Evolutionary conservation across 2,888 invertebrate genomes (phyloP).

Genomic region (Caenorhabditis sp.): DNA sequence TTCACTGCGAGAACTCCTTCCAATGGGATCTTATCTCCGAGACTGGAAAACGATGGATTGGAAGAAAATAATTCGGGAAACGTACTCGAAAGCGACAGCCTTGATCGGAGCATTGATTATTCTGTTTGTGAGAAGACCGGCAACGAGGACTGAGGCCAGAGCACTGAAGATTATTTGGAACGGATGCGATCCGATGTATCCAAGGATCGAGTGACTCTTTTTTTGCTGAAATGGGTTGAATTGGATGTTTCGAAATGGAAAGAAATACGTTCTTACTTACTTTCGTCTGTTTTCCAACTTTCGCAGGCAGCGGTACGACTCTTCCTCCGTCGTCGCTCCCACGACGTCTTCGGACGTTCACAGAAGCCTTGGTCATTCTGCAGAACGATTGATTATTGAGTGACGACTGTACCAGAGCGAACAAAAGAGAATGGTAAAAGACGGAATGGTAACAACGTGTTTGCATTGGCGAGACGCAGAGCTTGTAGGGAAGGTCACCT

Average conservation of each 20-base stretch:
- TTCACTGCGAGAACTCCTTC: constrained; percentile 55
- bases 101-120: constrained; percentile 32
- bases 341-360: constrained; percentile 6
- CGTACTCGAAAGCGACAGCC: constrained; percentile 43
- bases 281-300: constrained; percentile 13
- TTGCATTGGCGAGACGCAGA: constrained; percentile 41
- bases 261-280: background rate
- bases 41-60: constrained; percentile 42
- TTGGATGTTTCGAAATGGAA: background rate
- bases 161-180: constrained; percentile 9
- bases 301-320: constrained; percentile 3
- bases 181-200: background rate
- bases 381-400: background rate
- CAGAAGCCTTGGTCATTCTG: constrained; percentile 16
- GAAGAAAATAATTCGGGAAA: background rate
- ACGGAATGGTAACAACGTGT: constrained; percentile 11
- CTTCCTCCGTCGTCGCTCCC: constrained; percentile 17
- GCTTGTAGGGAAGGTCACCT: constrained; percentile 37
- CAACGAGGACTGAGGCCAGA: constrained; percentile 29
- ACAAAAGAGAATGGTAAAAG: constrained; percentile 30
- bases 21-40: constrained; percentile 30
- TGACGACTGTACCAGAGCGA: background rate
- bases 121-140: constrained; percentile 46
- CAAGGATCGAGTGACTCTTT: background rate
- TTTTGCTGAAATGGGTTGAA: background rate